Evolutionary conservation across 2,113 vertebrate genomes (phyloP), one percentile per base, ranked within the genome.

Genomic region (Pycnonotus jocosus): DNA sequence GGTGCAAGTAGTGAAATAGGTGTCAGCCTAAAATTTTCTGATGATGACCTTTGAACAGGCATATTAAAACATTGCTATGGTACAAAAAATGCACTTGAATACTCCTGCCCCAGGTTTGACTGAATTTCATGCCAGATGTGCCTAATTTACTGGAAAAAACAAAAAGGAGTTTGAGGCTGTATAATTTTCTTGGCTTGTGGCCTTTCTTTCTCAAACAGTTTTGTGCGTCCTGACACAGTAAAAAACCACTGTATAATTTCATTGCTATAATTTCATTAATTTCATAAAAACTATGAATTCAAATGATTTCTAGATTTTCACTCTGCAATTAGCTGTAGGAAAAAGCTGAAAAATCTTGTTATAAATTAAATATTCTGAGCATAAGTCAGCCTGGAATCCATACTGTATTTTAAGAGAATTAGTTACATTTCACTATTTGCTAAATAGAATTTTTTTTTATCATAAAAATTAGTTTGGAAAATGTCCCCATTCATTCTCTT

Each of bases 91-190:
- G 6, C 37, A 64, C 11, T 82, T 19, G 7, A 65, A n/a, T 27
- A 8, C 7, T 3, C 7, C 12, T 65, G 15, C 8, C 25, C 12
- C 11, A 44, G 14, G 13, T 80, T 80, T 51, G n/a, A 65, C 76
- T 53, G 13, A 40, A 69, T 61, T 86, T 72, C 8, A 12, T 31
- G 27, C 45, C 28, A 65, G 13, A 22, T 37, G 5, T 81, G 23
- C 31, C n/a, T 72, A 51, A 64, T 76, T 82, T 80, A 56, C 54
- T 69, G 37, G 40, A 15, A 60, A 84, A 66, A 62, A 38, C 3
- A 4, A 11, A 25, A 68, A 57, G 4, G 2, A 11, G 3, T 2
- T 10, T 69, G 30, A 5, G 9, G 14, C 3, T 42, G 6, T 60
- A 74, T 47, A 13, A 8, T 81, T 76, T 38, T 45, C 62, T 73